Evolutionary conservation across 35 echinoderm and acorn worm species (phyloP), one percentile per base, ranked within the genome.

Genomic region (Lytechinus variegatus): DNA sequence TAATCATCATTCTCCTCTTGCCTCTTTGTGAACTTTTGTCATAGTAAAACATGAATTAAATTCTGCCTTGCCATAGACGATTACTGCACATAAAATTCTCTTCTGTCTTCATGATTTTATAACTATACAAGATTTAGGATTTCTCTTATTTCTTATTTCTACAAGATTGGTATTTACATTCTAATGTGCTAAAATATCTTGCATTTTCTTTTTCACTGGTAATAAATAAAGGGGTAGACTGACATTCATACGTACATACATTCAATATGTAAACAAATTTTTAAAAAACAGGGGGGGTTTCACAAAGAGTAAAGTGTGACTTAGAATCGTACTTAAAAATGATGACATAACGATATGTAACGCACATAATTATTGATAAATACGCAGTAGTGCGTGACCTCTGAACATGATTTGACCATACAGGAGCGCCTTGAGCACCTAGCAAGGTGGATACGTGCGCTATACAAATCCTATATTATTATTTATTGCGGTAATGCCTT

Each of bases 71-170:
- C 13, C 21, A 54, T 56, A 56, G n/a, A 93, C 53, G 56, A 93
- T 93, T 93, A 93, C 52, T 93, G 92, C 92, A 93, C 92, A 93
- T 93, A 93, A 53, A 93, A 90, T 44, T 52, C 52, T 90, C 29
- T 52, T 90, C 16, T 33, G 88, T 93, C 7, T 93, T 1, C 54
- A 93, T 93, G 92, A 93, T 90, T 90, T 44, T 90, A 90, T 54
- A 90, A 90, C 52, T 52, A 53, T 89, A 89, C 28, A 33, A 51
- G 52, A 33, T 89, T 89, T 10, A 89, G 14, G 29, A 90, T 79
- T 79, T 79, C 66, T 79, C 66, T 79, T 0, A 79, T 79, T 79
- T 79, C 52, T 14, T 90, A 24, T 51, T 90, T 44, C 88, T 90
- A 93, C 52, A 93, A 2, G 54, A 93, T 93, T n/a, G 27, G 28